These are phyloP conservation scores for Phanerotoma sp. DNA, from an alignment of 2,888 invertebrate species.

Conservation along the genomic window DNA sequence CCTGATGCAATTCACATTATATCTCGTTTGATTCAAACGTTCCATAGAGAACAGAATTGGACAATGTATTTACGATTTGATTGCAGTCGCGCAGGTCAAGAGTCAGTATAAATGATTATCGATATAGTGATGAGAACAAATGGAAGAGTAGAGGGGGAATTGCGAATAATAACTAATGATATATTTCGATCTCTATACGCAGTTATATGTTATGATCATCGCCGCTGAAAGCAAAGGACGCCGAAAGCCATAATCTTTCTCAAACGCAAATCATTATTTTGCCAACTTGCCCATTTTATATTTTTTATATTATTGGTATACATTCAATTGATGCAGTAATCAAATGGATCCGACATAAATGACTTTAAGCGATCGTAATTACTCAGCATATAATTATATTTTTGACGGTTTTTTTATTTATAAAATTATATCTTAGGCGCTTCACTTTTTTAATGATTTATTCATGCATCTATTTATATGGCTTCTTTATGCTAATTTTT, in stretches of 20 bases:
- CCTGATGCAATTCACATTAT: not conserved
- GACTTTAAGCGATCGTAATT: too few relatives aligned
- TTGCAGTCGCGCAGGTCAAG: slow-evolving; percentile 44
- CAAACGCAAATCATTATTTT: slow-evolving; percentile 13
- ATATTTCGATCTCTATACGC: slow-evolving; percentile 10
- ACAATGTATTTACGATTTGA: slow-evolving; percentile 43
- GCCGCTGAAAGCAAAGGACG: slow-evolving; percentile 16
- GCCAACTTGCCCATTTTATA: slow-evolving; percentile 1
- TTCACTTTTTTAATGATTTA: too few relatives aligned
- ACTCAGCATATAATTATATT: too few relatives aligned
- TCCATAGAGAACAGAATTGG: not conserved
- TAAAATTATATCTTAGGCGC: too few relatives aligned
- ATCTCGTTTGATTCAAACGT: too few relatives aligned
- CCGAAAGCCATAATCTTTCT: slow-evolving; percentile 24
- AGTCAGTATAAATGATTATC: slow-evolving; percentile 39
- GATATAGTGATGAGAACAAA: slow-evolving; percentile 18
- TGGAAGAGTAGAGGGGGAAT: slow-evolving; percentile 11
- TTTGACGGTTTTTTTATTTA: too few relatives aligned
- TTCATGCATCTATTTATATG: too few relatives aligned
- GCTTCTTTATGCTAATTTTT: too few relatives aligned
- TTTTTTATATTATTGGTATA: not conserved
- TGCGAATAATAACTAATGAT: slow-evolving; percentile 19
- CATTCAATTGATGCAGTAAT: too few relatives aligned
- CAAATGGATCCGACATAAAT: too few relatives aligned
- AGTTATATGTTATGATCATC: slow-evolving; percentile 20